Evolutionary conservation across 2,113 vertebrate genomes (phyloP).

Genomic region (Orthochromis malagaraziensis): DNA sequence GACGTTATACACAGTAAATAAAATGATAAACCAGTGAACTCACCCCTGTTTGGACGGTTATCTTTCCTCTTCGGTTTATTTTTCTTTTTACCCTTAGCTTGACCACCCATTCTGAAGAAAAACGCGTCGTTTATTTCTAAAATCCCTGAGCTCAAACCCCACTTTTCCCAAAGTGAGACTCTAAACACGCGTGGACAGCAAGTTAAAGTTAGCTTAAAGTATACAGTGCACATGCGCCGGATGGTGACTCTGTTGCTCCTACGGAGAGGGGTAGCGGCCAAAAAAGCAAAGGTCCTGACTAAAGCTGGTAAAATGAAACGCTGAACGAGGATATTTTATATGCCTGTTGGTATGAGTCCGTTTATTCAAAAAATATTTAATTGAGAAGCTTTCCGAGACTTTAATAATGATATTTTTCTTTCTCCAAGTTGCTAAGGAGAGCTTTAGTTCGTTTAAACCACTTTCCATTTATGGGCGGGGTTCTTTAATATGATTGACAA

Average conservation of each 20-base stretch:
- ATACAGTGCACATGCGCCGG: constrained; percentile 26
- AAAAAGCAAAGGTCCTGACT: background rate
- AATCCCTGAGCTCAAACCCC: background rate
- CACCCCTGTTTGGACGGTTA: constrained; percentile 51
- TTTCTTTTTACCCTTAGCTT: constrained; percentile 73
- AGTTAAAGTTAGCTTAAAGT: background rate
- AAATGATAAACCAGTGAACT: background rate
- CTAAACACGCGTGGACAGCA: constrained; percentile 26
- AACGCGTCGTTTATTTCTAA: background rate
- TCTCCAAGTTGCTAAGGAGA: accelerated
- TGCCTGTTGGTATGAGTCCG: accelerated
- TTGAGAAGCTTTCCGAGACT: accelerated
- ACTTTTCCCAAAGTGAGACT: background rate
- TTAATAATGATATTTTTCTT: accelerated
- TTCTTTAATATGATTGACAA: constrained; percentile 9
- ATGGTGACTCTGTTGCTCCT: background rate
- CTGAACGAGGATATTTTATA: background rate
- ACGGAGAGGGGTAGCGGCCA: constrained; percentile 31
- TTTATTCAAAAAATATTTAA: background rate
- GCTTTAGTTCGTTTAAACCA: background rate
- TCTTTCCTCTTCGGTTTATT: constrained; percentile 68
- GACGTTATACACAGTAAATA: background rate
- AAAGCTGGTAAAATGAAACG: background rate
- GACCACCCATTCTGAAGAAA: constrained; percentile 68
- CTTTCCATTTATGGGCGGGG: background rate